These are phyloP conservation scores for Aegithalos caudatus DNA, from an alignment of 2,113 vertebrate species.

Conservation along the genomic window DNA sequence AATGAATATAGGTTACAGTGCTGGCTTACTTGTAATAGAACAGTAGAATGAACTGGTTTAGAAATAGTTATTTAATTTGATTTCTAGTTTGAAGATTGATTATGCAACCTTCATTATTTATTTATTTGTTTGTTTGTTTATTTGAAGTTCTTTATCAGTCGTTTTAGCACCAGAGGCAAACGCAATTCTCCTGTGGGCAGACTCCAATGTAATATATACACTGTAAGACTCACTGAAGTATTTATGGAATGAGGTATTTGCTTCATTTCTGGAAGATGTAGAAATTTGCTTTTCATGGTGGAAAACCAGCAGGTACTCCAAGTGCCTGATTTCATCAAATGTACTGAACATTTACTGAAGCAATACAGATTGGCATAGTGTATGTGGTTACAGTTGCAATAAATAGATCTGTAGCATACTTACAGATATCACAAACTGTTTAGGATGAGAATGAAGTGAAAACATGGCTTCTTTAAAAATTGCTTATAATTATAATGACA, in stretches of 20 bases:
- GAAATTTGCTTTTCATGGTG: not conserved
- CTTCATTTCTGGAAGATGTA: not conserved
- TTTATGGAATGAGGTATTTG: not conserved
- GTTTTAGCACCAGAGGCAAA: not conserved
- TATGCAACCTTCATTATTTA: not conserved
- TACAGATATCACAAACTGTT: not conserved
- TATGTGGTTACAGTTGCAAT: not conserved
- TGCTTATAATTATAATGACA: not conserved
- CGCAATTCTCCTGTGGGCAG: not conserved
- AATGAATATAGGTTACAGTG: not conserved
- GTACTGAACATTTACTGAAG: not conserved
- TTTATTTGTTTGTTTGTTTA: not conserved
- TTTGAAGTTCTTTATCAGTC: slow-evolving; percentile 1
- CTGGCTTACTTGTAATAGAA: not conserved
- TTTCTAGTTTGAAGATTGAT: not conserved
- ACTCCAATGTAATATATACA: not conserved
- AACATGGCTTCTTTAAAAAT: not conserved
- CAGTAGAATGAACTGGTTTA: not conserved
- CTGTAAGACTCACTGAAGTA: not conserved
- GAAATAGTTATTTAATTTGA: not conserved
- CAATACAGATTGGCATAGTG: not conserved
- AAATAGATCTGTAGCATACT: not conserved
- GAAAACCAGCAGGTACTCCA: not conserved
- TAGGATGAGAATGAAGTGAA: not conserved
- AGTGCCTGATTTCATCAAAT: not conserved